Evolutionary conservation across 1,140 invertebrate species (phyloP), one percentile per base, ranked within the genome.

Genomic region (Drosophila pandora): DNA sequence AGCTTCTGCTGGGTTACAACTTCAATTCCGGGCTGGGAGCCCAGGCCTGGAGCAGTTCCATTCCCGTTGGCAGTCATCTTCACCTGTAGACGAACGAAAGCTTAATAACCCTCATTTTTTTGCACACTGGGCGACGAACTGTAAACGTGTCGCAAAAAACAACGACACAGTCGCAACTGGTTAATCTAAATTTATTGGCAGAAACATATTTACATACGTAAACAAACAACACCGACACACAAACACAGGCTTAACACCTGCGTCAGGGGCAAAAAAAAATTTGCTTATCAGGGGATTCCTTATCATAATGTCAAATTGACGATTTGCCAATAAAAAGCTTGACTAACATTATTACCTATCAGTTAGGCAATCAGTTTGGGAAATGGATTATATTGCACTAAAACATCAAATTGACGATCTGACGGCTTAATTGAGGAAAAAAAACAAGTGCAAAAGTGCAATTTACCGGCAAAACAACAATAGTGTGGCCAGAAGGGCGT

Each of bases 261-360:
- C 39, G 13, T 39, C 41, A 57, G 55, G 72, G 69, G 71, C 60
- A 63, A 70, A 63, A 70, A n/a, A n/a, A 69, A 65, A 52, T 23
- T 41, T 55, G 61, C 71, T 87, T 79, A 87, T 87, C 83, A 79
- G 63, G 43, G 50, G 37, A 73, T 68, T 65, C 82, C 82, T 87
- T 87, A 88, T 87, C 82, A 78, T 58, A 82, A 76, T 75, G 82
- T 88, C 83, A 74, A 68, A 78, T 30, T 13, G 52, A 12, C 57
- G 49, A 82, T 87, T 87, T 65, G 48, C 45, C 61, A 47, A 69
- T 52, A 63, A 57, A 21, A 5, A 75, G 62, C 43, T 71, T 61
- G 41, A 37, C 65, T 62, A 68, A 69, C 62, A 58, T 61, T 7
- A 22, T 21, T 41, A 41, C 23, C 41, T 48, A 32, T 53, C 76